Evolutionary conservation across 2,888 invertebrate species (phyloP).

Genomic region (Petrophora chlorosata): DNA sequence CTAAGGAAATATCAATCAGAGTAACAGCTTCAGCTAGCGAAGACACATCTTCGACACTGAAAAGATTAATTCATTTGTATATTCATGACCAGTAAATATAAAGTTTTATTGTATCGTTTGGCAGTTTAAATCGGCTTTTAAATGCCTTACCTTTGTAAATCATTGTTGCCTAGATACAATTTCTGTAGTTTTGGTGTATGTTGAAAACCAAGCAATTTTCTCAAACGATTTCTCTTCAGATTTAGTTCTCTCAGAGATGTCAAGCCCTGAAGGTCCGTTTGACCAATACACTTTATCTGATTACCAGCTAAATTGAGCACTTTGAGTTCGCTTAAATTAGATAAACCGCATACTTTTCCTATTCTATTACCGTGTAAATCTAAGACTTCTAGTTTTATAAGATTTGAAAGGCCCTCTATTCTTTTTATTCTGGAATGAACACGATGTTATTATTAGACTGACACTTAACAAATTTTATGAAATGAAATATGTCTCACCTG

Average conservation of each 20-base stretch:
- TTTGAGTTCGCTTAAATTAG: conserved; percentile 89
- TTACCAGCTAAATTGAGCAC: conserved; percentile 97
- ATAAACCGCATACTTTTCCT: conserved; percentile 87
- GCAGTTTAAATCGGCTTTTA: too few relatives aligned
- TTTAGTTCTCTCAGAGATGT: conserved; percentile 93
- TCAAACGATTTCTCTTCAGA: conserved; percentile 92
- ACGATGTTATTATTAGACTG: too few relatives aligned
- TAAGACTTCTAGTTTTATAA: conserved; percentile 92
- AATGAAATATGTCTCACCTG: conserved; percentile 77
- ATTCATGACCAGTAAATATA: too few relatives aligned
- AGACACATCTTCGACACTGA: conserved; percentile 93
- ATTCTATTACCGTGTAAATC: conserved; percentile 97
- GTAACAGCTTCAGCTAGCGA: conserved; percentile 90
- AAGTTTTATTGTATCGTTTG: too few relatives aligned
- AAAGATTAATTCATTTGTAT: conserved; percentile 34
- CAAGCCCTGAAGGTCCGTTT: conserved; percentile 91
- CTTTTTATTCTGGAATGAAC: conserved; percentile 86
- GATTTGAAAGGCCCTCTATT: conserved; percentile 89
- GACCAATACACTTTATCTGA: conserved; percentile 90
- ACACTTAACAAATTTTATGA: background rate
- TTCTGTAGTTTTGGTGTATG: conserved; percentile 90
- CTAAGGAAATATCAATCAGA: conserved; percentile 92
- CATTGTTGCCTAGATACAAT: conserved; percentile 93
- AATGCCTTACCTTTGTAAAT: conserved; percentile 83
- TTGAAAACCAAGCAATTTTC: conserved; percentile 91